These are phyloP conservation scores for Tenebrosternarchus preto DNA, from an alignment of 2,113 vertebrate genomes.

Conservation along the genomic window DNA sequence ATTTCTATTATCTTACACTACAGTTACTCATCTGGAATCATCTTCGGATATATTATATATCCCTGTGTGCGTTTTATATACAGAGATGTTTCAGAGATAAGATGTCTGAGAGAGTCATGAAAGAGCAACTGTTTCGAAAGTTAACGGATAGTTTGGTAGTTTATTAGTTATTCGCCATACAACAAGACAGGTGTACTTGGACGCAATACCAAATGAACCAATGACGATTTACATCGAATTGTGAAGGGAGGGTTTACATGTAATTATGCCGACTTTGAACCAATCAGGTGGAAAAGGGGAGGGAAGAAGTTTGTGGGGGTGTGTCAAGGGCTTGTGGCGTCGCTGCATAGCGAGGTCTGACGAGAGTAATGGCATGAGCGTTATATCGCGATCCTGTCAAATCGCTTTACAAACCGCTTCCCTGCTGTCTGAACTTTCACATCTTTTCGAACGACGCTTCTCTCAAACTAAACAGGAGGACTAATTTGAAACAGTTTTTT, in stretches of 20 bases:
- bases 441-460: conserved; percentile 3
- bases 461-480: too few relatives aligned
- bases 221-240: conserved; percentile 49
- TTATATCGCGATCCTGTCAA: conserved; percentile 32
- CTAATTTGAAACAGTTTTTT: too few relatives aligned
- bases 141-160: not conserved
- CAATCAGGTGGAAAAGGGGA: conserved; percentile 60
- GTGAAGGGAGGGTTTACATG: conserved; percentile 34
- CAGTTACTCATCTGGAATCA: too few relatives aligned
- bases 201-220: conserved; percentile 59
- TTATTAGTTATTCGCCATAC: not conserved
- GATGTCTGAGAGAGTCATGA: too few relatives aligned
- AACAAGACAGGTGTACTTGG: conserved; percentile 71
- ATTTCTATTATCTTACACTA: too few relatives aligned
- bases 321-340: conserved; percentile 69
- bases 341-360: conserved; percentile 73
- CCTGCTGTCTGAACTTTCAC: conserved; percentile 42
- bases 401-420: conserved; percentile 54
- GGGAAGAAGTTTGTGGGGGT: conserved; percentile 56
- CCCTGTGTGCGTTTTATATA: too few relatives aligned
- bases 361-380: conserved; percentile 75
- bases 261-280: conserved; percentile 60
- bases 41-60: too few relatives aligned
- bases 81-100: too few relatives aligned
- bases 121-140: not conserved